phyloP scores from a whole-genome alignment of 2,113 vertebrate species.

The human (Homo sapiens) region DNA sequence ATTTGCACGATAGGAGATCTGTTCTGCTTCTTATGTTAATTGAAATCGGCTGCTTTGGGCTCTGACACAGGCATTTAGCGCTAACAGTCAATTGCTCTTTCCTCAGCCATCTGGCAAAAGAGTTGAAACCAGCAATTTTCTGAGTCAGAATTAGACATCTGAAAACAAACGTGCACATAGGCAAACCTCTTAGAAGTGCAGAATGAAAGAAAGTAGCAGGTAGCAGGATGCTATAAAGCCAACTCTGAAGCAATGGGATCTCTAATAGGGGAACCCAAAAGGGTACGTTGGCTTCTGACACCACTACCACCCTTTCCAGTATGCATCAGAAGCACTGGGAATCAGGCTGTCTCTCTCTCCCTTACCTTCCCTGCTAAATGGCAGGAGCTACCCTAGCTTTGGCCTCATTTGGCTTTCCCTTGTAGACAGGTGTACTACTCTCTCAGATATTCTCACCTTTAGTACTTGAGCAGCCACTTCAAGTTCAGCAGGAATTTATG shows the following conservation, averaged over 20 bases:
- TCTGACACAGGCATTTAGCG: conserved; percentile 80
- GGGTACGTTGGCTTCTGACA: background rate
- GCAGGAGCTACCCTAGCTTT: too few species aligned
- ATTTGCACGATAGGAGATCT: conserved; percentile 65
- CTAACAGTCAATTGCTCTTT: conserved; percentile 81
- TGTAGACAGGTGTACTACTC: background rate
- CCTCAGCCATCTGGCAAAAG: conserved; percentile 85
- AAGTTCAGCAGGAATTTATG: background rate
- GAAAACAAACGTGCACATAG: conserved; percentile 75
- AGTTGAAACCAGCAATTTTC: conserved; percentile 84
- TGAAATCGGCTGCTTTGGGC: conserved; percentile 77
- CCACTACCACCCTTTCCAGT: accelerated
- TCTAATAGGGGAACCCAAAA: background rate
- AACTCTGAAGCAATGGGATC: background rate
- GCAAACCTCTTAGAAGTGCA: conserved; percentile 60
- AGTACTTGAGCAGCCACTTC: accelerated
- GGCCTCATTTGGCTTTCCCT: background rate
- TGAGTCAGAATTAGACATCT: conserved; percentile 81
- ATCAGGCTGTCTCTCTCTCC: background rate
- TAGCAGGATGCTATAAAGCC: background rate
- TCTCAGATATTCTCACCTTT: background rate
- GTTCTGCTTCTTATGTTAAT: conserved; percentile 80
- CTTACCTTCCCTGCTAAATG: background rate
- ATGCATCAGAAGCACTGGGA: background rate
- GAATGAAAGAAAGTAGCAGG: conserved; percentile 55